Conservation (phyloP, 2,797 vertebrate species). For the Microchirus variegatus region DNA sequence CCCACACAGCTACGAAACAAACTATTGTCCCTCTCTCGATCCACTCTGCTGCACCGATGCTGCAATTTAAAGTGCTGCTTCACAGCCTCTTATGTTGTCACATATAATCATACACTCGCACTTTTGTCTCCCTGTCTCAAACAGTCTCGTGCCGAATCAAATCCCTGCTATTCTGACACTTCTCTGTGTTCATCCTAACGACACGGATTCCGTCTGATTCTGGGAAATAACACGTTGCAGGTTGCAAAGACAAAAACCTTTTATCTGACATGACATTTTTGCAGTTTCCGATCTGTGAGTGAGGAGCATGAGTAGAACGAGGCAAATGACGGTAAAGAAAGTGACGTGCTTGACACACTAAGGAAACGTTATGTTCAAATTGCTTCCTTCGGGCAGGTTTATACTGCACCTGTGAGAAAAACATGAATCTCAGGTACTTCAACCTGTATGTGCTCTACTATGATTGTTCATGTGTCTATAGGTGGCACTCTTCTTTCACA, state of each 20-base stretch:
- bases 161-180: constrained; percentile 7
- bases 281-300: no score
- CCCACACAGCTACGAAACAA: constrained; percentile 60
- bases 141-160: constrained; percentile 21
- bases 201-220: not conserved
- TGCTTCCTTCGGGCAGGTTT: no score
- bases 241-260: not conserved
- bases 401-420: no score
- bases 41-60: constrained; percentile 41
- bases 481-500: no score
- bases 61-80: constrained; percentile 57
- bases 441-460: no score
- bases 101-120: constrained; percentile 36
- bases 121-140: constrained; percentile 16
- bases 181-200: not conserved
- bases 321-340: no score
- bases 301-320: no score
- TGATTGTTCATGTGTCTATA: no score
- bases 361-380: no score
- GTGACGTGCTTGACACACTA: no score
- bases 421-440: no score
- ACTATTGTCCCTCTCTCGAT: constrained; percentile 59
- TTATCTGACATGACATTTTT: not conserved
- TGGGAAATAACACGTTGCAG: no score
- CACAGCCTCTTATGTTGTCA: constrained; percentile 45